These are phyloP conservation scores for Microctenopoma steveboyesi DNA, from an alignment of 2,797 vertebrate species.

Conservation along the genomic window DNA sequence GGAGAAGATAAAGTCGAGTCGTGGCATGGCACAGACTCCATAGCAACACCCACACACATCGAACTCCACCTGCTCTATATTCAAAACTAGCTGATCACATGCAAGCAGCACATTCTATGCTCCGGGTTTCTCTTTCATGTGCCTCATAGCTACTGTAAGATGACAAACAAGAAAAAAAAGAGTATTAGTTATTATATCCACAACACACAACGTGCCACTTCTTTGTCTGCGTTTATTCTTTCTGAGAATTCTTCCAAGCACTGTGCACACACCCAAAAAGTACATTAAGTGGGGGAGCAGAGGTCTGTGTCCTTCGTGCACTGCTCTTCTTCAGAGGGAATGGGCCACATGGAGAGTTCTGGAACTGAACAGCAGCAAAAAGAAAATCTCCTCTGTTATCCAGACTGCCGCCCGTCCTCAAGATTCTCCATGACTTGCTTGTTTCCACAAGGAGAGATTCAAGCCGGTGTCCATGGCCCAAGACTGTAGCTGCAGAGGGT, in stretches of 20 bases:
- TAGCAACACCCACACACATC: conserved; percentile 75
- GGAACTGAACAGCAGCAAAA: conserved; percentile 6
- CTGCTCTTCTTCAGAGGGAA: conserved; percentile 1
- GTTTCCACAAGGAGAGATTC: background rate
- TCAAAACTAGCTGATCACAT: conserved; percentile 30
- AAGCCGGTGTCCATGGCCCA: background rate
- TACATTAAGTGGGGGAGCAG: conserved; percentile 1
- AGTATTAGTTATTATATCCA: conserved; percentile 27
- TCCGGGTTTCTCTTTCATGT: conserved; percentile 32
- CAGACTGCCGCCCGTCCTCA: conserved; percentile 45
- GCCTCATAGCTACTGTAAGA: conserved; percentile 40
- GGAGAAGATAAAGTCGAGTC: conserved; percentile 94
- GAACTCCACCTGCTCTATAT: background rate
- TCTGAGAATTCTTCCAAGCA: conserved; percentile 24
- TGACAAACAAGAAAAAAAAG: conserved; percentile 30
- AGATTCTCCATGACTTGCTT: conserved; percentile 10
- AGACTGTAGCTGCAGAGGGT: conserved; percentile 21
- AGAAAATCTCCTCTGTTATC: background rate
- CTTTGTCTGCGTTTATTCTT: conserved; percentile 34
- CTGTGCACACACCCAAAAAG: conserved; percentile 8
- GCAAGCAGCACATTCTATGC: conserved; percentile 10
- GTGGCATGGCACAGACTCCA: conserved; percentile 86
- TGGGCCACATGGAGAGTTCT: background rate
- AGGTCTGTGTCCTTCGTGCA: conserved; percentile 34
- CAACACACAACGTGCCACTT: conserved; percentile 74